Evolutionary conservation across 2,113 vertebrate genomes (phyloP), one percentile per base, ranked within the genome.

Genomic region (Corynorhinus townsendii): DNA sequence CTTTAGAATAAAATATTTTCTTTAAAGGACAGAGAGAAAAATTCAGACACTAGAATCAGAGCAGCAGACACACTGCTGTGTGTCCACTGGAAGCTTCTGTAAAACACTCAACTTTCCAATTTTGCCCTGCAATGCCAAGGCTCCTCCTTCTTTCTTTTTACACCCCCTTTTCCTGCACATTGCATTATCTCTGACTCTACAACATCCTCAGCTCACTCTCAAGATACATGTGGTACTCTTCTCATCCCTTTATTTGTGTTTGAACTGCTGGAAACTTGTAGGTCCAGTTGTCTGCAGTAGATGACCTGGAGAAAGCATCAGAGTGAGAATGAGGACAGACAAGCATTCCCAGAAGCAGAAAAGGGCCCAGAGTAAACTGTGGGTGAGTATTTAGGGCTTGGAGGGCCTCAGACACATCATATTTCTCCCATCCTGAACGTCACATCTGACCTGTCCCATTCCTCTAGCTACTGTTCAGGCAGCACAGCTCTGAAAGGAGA

Each of bases 61-160:
- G 3, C 3, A 19, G 22, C 2, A 17, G 33, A 30, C 10, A 3
- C 5, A 2, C 4, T 2, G 6, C 0, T 1, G 4, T 2, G 9
- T 5, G n/a, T 22, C 7, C 45, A 5, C 3, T 1, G 2, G 52
- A 15, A 35, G 7, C 7, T 1, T 19, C 64, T 0, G 0, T 1
- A 10, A 1, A 4, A n/a, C 9, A 2, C 11, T 54, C 40, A 40
- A 2, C 7, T 40, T 20, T 26, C 33, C 22, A 3, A 6, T 12
- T 43, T 24, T 2, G 0, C 7, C 73, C 40, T 17, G 19, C 15
- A 38, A 66, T 38, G 30, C 2, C 7, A 49, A 66, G 22, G 1
- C 11, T 66, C 15, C 5, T 2, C 11, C 15, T 24, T 33, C 5
- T 15, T 8, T 38, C 11, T 24, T 11, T 26, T 30, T 19, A 20